Conservation (phyloP, 1,140 invertebrate genomes). For the Steinernema khuongi region DNA sequence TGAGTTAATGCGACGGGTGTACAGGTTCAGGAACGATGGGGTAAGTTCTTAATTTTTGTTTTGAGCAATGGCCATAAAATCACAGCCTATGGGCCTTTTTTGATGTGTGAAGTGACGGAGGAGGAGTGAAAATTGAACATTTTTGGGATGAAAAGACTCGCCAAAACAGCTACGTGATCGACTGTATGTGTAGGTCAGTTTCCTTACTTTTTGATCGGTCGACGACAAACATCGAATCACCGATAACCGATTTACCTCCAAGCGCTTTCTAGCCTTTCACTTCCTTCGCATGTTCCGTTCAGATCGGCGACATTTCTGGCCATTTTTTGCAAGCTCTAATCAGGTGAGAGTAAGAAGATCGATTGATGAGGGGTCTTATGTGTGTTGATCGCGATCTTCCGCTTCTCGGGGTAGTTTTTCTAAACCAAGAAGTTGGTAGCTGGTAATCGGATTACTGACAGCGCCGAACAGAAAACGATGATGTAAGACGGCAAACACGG, state of each 20-base stretch:
- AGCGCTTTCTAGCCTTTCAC: too few species aligned
- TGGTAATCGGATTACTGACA: not conserved
- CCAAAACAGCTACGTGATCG: too few species aligned
- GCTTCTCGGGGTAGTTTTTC: not conserved
- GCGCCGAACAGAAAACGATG: not conserved
- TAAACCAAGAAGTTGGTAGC: too few species aligned
- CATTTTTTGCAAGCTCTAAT: too few species aligned
- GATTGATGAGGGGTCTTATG: not conserved
- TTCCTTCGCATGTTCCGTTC: too few species aligned
- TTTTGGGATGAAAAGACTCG: not conserved
- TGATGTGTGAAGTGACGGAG: too few species aligned
- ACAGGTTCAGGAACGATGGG: not conserved
- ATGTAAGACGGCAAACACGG: not conserved
- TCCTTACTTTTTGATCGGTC: too few species aligned
- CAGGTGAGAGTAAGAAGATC: not conserved
- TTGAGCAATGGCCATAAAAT: not conserved
- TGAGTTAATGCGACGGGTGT: constrained; percentile 1
- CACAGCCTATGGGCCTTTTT: not conserved
- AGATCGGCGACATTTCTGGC: too few species aligned
- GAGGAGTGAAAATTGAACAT: too few species aligned
- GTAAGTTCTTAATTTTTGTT: not conserved
- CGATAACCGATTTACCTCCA: too few species aligned
- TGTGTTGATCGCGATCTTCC: not conserved
- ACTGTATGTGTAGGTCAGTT: too few species aligned
- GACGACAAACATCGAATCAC: constrained; percentile 1